Evolutionary conservation across 2,888 invertebrate genomes (phyloP).

Genomic region (Melanargia galathea): DNA sequence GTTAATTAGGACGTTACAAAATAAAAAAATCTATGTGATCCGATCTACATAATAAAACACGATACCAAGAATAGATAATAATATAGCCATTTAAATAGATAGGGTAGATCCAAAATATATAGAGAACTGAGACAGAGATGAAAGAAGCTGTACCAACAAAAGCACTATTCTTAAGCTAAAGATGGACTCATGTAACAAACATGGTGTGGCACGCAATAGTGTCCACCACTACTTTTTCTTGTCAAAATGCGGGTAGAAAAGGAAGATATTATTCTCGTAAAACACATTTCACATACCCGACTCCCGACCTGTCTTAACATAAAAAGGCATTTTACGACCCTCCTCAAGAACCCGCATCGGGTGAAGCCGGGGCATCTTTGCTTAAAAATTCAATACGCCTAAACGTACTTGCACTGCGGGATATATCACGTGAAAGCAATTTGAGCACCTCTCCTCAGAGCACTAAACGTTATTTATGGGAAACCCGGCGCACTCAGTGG

Average conservation of each 20-base stretch:
- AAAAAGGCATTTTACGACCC: slow-evolving; percentile 29
- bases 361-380: slow-evolving; percentile 51
- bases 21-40: too few species aligned
- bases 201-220: background rate
- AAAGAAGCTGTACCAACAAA: background rate
- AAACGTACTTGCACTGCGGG: slow-evolving; percentile 67
- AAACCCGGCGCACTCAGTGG: slow-evolving; percentile 71
- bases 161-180: background rate
- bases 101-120: background rate
- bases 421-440: slow-evolving; percentile 80
- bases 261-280: slow-evolving; percentile 21
- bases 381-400: slow-evolving; percentile 77
- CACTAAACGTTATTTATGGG: slow-evolving; percentile 80
- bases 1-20: too few species aligned
- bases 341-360: slow-evolving; percentile 22
- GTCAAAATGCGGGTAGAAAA: background rate
- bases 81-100: background rate
- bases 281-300: slow-evolving; percentile 16
- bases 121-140: background rate
- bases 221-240: background rate
- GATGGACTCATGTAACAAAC: background rate
- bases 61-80: background rate
- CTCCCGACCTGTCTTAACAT: slow-evolving; percentile 36
- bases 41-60: too few species aligned
- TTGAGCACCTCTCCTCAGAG: slow-evolving; percentile 74